A percentile compares a stretch with the other conserved stretches of the same genome.
Evolutionary conservation across 2,113 vertebrate genomes (phyloP).

Genomic region (Lamprologus ornatipinnis): DNA sequence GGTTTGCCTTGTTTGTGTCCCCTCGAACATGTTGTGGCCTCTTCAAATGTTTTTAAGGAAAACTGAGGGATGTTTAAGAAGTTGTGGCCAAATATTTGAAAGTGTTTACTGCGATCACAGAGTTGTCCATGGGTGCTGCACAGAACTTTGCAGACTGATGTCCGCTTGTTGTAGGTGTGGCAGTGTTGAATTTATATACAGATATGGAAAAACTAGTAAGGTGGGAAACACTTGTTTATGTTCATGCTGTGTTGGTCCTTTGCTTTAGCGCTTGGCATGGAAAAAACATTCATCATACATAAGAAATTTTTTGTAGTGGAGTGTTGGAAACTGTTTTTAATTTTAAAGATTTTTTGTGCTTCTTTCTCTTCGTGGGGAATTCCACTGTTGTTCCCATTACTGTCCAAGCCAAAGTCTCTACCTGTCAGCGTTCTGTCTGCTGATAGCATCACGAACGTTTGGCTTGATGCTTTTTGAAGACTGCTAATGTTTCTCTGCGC

Average conservation of each 20-base stretch:
- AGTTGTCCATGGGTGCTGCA: not conserved
- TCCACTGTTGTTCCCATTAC: not conserved
- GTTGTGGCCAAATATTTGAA: not conserved
- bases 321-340: not conserved
- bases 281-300: not conserved
- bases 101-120: not conserved
- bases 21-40: not conserved
- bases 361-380: not conserved
- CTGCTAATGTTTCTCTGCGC: not conserved
- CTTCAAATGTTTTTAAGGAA: not conserved
- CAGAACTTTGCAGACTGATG: not conserved
- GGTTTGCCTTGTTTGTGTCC: not conserved
- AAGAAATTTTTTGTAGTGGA: not conserved
- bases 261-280: not conserved
- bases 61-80: not conserved
- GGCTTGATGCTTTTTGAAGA: not conserved
- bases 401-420: not conserved
- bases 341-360: not conserved
- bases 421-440: not conserved
- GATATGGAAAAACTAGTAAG: not conserved
- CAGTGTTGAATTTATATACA: not conserved
- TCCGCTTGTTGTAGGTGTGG: not conserved
- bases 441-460: fast-evolving
- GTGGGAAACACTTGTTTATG: not conserved
- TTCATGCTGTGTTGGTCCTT: not conserved